phyloP scores from a whole-genome alignment of 92 coral and sea anemone species.

The Porites rus region DNA sequence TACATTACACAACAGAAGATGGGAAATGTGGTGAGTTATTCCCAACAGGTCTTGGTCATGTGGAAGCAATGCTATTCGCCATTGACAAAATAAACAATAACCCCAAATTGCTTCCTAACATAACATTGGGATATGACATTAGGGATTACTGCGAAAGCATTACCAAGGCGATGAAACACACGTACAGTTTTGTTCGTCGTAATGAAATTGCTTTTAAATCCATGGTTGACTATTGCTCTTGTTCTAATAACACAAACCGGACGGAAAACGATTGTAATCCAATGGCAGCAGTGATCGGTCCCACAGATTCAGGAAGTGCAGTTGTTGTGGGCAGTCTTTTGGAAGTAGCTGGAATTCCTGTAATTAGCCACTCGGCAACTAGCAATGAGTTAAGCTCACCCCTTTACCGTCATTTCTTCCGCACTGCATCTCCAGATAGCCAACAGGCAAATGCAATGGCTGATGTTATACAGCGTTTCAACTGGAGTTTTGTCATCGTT shows the following conservation, averaged over 20 bases:
- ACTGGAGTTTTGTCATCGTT: slow-evolving; percentile 82
- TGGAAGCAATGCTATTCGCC: slow-evolving; percentile 76
- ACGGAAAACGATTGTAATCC: slow-evolving; percentile 38
- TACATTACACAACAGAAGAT: slow-evolving; percentile 61
- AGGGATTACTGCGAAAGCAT: slow-evolving; percentile 84
- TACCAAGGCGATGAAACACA: slow-evolving; percentile 66
- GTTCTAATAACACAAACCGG: not conserved
- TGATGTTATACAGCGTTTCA: slow-evolving; percentile 73
- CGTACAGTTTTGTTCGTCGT: slow-evolving; percentile 67
- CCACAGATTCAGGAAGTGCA: slow-evolving; percentile 82
- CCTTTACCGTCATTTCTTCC: slow-evolving; percentile 72
- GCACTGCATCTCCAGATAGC: slow-evolving; percentile 87
- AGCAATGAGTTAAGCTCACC: slow-evolving; percentile 85
- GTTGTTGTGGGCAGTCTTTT: slow-evolving; percentile 77
- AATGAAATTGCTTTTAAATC: slow-evolving; percentile 29
- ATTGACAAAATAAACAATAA: slow-evolving; percentile 66
- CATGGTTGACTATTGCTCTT: slow-evolving; percentile 2
- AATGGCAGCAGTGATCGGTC: slow-evolving; percentile 78
- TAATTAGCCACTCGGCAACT: slow-evolving; percentile 80
- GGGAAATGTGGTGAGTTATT: slow-evolving; percentile 74
- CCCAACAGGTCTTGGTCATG: slow-evolving; percentile 80
- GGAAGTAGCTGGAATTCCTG: slow-evolving; percentile 77
- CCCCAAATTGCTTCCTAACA: slow-evolving; percentile 63
- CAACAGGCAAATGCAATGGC: slow-evolving; percentile 89
- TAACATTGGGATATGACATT: slow-evolving; percentile 70